Evolutionary conservation across 2,113 vertebrate species (phyloP), one percentile per base, ranked within the genome.

Genomic region (Erpornis zantholeuca): DNA sequence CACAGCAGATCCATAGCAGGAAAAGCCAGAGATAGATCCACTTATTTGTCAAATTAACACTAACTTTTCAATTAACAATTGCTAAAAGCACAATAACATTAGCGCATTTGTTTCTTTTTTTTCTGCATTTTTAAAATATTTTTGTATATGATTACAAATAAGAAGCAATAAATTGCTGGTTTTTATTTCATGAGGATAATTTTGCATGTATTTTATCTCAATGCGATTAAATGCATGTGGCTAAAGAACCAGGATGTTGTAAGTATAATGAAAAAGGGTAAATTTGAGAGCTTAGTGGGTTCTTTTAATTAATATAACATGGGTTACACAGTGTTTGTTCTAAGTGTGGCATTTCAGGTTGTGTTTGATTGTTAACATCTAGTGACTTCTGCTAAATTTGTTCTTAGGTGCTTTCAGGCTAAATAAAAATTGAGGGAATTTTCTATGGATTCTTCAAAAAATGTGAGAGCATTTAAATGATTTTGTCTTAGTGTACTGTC

Each of bases 61-160:
- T 92, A 87, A n/a, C 83, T 95, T 82, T 44, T 94, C 86, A 92
- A 96, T 95, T 93, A 96, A 93, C 71, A 81, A 79, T 87, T 78
- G n/a, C 49, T 91, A 90, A 91, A 96, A 93, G 47, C 61, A 84
- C 69, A 70, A n/a, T 57, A 88, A 61, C 47, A 53, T 52, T 44
- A 77, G 52, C 47, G 10, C n/a, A 71, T 78, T 83, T 86, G 9
- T 66, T 91, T 66, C 22, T 59, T 84, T 66, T 79, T 17, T 33
- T 4, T 20, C 12, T 27, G 5, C 8, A 13, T 50, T 91, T 50
- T 71, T 27, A n/a, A n/a, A n/a, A 12, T 38, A 35, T 82, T 90
- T 91, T 88, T 94, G 20, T 20, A 40, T 76, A 44, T 77, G 49
- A 53, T 40, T 82, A 78, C 21, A 87, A 91, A 71, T 28, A 65